Base-by-base conservation (phyloP, 2,888 invertebrate genomes). In the Drosophila anceps region DNA sequence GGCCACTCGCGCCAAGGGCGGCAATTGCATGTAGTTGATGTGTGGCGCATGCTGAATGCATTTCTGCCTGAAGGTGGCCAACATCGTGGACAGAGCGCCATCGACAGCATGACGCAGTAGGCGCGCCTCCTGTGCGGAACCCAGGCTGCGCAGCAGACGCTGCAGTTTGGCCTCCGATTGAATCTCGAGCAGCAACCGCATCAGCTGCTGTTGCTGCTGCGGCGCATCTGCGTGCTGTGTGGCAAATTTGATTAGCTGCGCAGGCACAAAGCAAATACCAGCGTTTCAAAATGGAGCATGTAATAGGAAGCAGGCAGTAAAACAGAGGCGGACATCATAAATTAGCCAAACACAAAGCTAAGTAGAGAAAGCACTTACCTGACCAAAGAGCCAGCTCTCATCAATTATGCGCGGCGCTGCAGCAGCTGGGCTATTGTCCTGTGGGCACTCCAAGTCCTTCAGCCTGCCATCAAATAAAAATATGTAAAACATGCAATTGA, bases 101-200 rank as follows among this genome's bases (percentile, higher is more conserved):
- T 93, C 93, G 67, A 95, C 94, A 71, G 94, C 94, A 5, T 94
- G 93, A 33, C 92, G 90, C 9, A 95, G 88, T 44, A 95, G 92
- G 89, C 94, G 94, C 62, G 94, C 83, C 72, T 87, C 93, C 53
- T 86, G 87, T 46, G 60, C 69, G 4, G 69, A 20, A 0, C 84
- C 88, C 66, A 80, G 76, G 55, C 82, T 85, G 46, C 81, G 89
- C 90, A 95, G 93, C 58, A 95, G 93, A 29, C 93, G 92, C 76
- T 91, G 93, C 81, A 94, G 86, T 84, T 93, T 93, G 39, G 90
- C 88, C 79, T 93, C 93, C 69, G 93, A 93, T 76, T 91, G 92
- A 59, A 93, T 92, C 74, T 93, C 92, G 66, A 92, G 83, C 6
- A 93, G 86, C 69, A 93, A 86, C 57, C 85, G 88, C 71, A 91